These are phyloP conservation scores for Trachurus trachurus DNA, from an alignment of 2,797 vertebrate species.

Conservation along the genomic window DNA sequence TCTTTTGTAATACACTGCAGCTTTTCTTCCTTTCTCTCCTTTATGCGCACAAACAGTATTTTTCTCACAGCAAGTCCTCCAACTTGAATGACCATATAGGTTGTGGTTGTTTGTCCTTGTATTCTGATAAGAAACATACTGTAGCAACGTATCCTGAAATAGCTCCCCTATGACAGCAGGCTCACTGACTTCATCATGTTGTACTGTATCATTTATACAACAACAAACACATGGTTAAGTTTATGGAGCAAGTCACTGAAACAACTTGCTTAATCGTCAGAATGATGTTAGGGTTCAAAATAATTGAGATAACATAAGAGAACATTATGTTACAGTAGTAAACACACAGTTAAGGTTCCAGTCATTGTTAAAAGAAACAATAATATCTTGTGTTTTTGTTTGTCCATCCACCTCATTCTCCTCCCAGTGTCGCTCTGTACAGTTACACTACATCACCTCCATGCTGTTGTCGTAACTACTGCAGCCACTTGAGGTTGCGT, in stretches of 20 bases:
- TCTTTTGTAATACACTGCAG: constrained; percentile 43
- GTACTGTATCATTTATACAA: too few relatives aligned
- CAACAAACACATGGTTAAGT: not conserved
- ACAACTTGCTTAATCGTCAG: not conserved
- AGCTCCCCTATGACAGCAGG: not conserved
- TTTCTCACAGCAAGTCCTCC: not conserved
- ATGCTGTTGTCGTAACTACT: not conserved
- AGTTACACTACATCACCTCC: not conserved
- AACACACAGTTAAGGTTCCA: not conserved
- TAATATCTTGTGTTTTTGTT: not conserved
- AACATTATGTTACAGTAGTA: not conserved
- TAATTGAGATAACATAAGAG: not conserved
- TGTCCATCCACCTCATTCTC: not conserved
- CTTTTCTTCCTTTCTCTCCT: constrained; percentile 9
- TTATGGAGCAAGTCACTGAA: not conserved
- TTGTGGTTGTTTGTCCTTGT: not conserved
- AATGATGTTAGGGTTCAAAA: not conserved
- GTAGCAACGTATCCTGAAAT: not conserved
- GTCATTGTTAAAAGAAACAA: not conserved
- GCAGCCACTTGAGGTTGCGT: not conserved
- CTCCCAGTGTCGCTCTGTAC: not conserved
- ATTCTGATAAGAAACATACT: not conserved
- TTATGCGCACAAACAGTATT: constrained; percentile 10
- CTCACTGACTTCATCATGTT: not conserved
- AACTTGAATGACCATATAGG: not conserved